Conservation (phyloP, 1,140 invertebrate species). For the Hydropsyche tenuis region DNA sequence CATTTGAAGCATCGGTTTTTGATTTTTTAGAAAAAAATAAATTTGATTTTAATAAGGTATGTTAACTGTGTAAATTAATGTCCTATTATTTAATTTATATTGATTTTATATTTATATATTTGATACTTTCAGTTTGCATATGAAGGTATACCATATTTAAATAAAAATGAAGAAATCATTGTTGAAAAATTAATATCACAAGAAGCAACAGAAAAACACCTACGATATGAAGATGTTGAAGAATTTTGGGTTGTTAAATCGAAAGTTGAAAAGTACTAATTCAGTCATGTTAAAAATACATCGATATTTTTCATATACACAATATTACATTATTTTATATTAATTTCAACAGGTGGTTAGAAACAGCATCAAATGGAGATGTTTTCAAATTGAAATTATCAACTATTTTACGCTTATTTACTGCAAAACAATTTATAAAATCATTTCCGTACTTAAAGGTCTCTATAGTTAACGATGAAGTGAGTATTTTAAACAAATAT, state of each 20-base stretch:
- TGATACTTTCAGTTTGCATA: conserved; percentile 67
- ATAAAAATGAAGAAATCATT: conserved; percentile 63
- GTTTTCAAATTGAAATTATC: neutral
- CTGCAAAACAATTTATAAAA: neutral
- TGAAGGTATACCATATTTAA: conserved; percentile 72
- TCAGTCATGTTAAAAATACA: too few species aligned
- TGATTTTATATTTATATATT: conserved; percentile 32
- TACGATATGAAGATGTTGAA: neutral
- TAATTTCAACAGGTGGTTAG: neutral
- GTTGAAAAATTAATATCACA: conserved; percentile 61
- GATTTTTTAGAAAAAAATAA: conserved; percentile 70
- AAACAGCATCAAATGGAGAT: neutral
- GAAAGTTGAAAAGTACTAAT: conserved; percentile 28
- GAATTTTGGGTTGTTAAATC: neutral
- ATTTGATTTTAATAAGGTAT: conserved; percentile 81
- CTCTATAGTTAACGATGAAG: neutral
- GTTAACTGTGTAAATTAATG: conserved; percentile 37
- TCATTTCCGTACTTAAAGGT: neutral
- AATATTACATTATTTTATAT: conserved; percentile 44
- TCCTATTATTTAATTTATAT: conserved; percentile 25
- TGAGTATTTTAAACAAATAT: neutral
- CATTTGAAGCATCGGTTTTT: conserved; percentile 68
- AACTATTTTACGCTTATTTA: neutral
- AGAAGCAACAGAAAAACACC: conserved; percentile 51
- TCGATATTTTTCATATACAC: too few species aligned